Conservation (phyloP, 2,888 invertebrate species). For the Parnassius smintheus region DNA sequence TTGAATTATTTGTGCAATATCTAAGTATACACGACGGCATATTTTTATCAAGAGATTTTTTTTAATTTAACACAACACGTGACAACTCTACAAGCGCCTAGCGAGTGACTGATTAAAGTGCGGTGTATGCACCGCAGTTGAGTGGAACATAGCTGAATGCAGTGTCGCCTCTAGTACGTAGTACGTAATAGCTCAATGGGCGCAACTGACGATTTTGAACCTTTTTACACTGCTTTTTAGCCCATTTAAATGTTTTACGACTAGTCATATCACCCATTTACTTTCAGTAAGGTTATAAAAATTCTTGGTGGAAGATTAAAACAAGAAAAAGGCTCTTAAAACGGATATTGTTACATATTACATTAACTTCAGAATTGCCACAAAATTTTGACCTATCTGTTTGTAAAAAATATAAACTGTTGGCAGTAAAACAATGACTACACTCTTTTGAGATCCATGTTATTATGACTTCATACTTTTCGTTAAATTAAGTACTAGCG, state of each 20-base stretch:
- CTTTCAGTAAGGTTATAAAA: constrained; percentile 6
- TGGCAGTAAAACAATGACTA: constrained; percentile 46
- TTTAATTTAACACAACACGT: no score
- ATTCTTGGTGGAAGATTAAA: background rate
- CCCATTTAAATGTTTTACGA: constrained; percentile 16
- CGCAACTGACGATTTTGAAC: constrained; percentile 6
- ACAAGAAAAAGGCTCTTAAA: background rate
- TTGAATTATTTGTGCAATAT: no score
- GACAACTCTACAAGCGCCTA: no score
- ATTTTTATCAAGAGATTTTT: no score
- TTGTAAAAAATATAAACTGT: background rate
- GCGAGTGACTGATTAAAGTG: no score
- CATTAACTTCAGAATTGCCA: no score
- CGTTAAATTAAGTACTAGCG: constrained; percentile 29
- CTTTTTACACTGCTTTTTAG: constrained; percentile 15
- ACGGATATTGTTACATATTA: no score
- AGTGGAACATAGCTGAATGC: no score
- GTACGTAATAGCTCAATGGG: no score
- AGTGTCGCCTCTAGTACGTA: no score
- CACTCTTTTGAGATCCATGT: constrained; percentile 58
- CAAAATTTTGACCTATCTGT: background rate
- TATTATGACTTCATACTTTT: constrained; percentile 45
- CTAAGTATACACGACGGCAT: no score
- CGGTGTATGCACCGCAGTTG: no score
- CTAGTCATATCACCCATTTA: constrained; percentile 27